These are phyloP conservation scores for Cranoglanis bouderius DNA, from an alignment of 2,113 vertebrate genomes.

Conservation along the genomic window DNA sequence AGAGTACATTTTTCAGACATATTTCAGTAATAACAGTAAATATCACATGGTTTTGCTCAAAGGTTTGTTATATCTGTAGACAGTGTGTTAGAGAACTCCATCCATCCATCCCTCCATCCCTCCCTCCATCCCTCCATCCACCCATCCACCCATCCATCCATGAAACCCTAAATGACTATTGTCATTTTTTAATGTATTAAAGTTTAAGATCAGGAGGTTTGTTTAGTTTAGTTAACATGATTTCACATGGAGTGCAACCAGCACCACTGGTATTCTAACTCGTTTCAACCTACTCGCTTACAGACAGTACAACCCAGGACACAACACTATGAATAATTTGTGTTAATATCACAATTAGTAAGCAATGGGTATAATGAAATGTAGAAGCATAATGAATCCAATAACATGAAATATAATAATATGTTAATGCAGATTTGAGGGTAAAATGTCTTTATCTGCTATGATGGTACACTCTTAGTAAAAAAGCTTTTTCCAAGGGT, in stretches of 20 bases:
- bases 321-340: background rate
- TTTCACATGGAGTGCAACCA: background rate
- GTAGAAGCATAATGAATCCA: background rate
- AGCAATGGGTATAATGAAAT: background rate
- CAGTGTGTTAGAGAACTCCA: background rate
- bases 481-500: background rate
- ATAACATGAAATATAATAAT: background rate
- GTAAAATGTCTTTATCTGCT: background rate
- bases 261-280: background rate
- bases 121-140: background rate
- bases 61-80: background rate
- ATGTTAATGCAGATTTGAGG: background rate
- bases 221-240: background rate
- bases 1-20: background rate
- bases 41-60: background rate
- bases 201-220: background rate
- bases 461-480: background rate
- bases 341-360: background rate
- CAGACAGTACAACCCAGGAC: background rate
- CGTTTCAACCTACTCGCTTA: background rate
- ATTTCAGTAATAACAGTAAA: constrained; percentile 15
- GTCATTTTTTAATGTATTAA: too few relatives aligned
- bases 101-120: too few relatives aligned
- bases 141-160: too few relatives aligned
- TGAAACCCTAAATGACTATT: too few relatives aligned